Evolutionary conservation across 2,113 vertebrate genomes (phyloP).

Genomic region (Tor tambroides): DNA sequence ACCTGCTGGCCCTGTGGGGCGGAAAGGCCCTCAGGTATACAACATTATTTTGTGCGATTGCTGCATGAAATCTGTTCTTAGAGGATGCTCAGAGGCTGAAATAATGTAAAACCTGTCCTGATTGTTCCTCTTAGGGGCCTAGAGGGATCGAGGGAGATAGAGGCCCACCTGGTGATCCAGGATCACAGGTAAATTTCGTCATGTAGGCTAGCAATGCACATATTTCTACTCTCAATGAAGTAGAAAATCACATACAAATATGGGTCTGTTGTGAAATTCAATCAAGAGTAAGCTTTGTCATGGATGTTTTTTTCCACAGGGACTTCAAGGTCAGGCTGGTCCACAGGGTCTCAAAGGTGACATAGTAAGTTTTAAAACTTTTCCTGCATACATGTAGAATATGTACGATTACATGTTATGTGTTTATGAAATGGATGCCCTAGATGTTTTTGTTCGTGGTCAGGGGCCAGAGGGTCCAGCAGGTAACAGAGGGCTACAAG

Average conservation of each 20-base stretch:
- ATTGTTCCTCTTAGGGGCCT: slow-evolving; percentile 71
- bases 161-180: slow-evolving; percentile 71
- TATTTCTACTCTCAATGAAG: background rate
- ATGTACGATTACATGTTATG: background rate
- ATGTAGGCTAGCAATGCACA: background rate
- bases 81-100: background rate
- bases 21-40: slow-evolving; percentile 74
- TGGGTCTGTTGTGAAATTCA: background rate
- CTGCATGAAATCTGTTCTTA: background rate
- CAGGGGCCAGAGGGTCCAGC: slow-evolving; percentile 73
- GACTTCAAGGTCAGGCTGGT: slow-evolving; percentile 72
- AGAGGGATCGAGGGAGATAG: slow-evolving; percentile 75
- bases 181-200: slow-evolving; percentile 70
- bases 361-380: slow-evolving; percentile 65
- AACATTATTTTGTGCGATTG: background rate
- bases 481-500: slow-evolving; percentile 74
- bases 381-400: background rate
- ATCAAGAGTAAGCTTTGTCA: background rate
- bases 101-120: background rate
- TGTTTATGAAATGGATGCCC: background rate
- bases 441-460: slow-evolving; percentile 1
- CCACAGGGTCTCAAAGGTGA: slow-evolving; percentile 76
- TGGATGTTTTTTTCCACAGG: slow-evolving; percentile 67
- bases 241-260: background rate
- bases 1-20: slow-evolving; percentile 73